These are phyloP conservation scores for Notolabrus celidotus DNA, from an alignment of 2,797 vertebrate species.

Conservation along the genomic window DNA sequence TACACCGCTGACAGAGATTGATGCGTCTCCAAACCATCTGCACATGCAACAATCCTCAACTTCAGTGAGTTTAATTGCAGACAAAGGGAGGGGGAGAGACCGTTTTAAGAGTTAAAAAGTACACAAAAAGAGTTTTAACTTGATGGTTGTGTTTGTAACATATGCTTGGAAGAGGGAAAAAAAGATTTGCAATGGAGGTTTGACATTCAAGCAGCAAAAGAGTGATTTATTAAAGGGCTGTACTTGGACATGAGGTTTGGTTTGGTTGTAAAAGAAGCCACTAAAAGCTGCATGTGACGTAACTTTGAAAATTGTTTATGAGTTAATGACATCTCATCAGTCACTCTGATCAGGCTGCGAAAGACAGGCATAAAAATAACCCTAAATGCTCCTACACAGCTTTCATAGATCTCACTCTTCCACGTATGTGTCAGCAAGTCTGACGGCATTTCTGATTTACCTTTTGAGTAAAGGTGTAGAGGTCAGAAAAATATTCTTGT, in stretches of 20 bases:
- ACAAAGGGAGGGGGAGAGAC: constrained; percentile 6
- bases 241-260: constrained; percentile 30
- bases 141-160: constrained; percentile 42
- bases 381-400: constrained; percentile 15
- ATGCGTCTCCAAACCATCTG: constrained; percentile 78
- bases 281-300: constrained; percentile 53
- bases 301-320: constrained; percentile 69
- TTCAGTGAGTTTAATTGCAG: constrained; percentile 68
- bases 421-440: constrained; percentile 23
- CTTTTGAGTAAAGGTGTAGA: background rate
- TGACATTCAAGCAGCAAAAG: constrained; percentile 37
- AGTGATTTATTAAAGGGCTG: constrained; percentile 48
- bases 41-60: constrained; percentile 76
- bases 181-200: constrained; percentile 36
- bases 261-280: constrained; percentile 41
- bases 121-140: constrained; percentile 26
- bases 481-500: background rate
- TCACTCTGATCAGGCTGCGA: constrained; percentile 38
- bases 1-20: constrained; percentile 81
- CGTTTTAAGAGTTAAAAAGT: constrained; percentile 35
- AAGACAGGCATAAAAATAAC: constrained; percentile 45
- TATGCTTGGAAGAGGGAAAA: constrained; percentile 29
- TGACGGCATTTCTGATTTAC: background rate
- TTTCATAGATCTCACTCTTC: constrained; percentile 19
- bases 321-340: constrained; percentile 49